Base-by-base conservation (phyloP, 1,140 invertebrate species). In the Drosophila ambigua region DNA sequence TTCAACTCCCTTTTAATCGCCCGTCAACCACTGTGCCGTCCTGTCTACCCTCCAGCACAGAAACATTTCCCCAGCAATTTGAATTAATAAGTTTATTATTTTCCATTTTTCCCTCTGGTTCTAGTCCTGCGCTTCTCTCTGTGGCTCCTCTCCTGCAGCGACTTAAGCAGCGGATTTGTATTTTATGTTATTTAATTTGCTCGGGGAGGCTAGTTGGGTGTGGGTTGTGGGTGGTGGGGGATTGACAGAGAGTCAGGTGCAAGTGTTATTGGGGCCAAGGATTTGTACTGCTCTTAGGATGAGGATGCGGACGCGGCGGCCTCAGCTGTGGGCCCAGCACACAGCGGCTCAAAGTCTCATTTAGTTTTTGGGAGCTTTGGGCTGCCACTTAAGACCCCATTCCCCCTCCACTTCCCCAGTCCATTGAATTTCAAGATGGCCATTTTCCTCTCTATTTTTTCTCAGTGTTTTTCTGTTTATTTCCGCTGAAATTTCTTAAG, bases 31-130 rank as follows among this genome's bases (percentile, higher is more conserved):
- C 67, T 45, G 63, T 66, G 9, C 15, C 5, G 8, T 49, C 35
- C 35, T 0, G 23, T 20, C n/a, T 50, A 13, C 9, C 15, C 16
- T 5, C 11, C 2, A 8, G 13, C 28, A 52, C 16, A 35, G 35
- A 4, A 39, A 11, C 11, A 13, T 39, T 23, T 59, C 52, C 16
- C 71, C 44, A 41, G 55, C 73, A 73, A 78, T 82, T 82, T 77
- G 79, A 82, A 82, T 82, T 82, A 82, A 82, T 82, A 82, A 81
- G 74, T 82, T 69, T 82, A 82, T 82, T 82, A 82, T 82, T 74
- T 82, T 69, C 63, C 49, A 77, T 63, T 75, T 57, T 65, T 45
- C 46, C 60, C 60, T 51, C 48, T 79, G 63, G 67, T 76, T 58
- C 64, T 9, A 31, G 31, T 31, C 8, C 31, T 9, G 8, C 31